Percentiles rank a stretch among this genome's conserved stretches.
These are phyloP conservation scores for Orchestes rusci DNA, from an alignment of 2,888 invertebrate genomes.

Conservation along the genomic window DNA sequence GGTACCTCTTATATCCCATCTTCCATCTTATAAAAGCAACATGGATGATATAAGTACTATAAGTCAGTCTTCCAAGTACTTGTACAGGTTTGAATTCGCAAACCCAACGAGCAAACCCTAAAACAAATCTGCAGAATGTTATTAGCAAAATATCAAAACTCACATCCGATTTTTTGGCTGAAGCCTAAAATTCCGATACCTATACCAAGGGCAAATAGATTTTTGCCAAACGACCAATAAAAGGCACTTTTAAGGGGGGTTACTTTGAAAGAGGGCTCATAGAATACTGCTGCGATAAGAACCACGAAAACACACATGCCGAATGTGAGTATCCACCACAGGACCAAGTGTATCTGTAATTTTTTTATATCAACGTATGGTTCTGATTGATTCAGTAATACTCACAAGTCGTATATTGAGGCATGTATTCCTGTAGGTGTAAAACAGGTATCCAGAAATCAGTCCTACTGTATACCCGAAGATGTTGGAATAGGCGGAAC, in stretches of 20 bases:
- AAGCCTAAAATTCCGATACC: slow-evolving; percentile 33
- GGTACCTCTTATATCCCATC: slow-evolving; percentile 27
- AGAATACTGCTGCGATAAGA: slow-evolving; percentile 32
- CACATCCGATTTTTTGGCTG: slow-evolving; percentile 31
- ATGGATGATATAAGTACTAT: slow-evolving; percentile 35
- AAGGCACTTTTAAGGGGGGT: slow-evolving; percentile 41
- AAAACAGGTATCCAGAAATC: slow-evolving; percentile 32
- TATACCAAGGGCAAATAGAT: slow-evolving; percentile 40
- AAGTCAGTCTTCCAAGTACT: slow-evolving; percentile 34
- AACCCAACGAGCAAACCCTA: slow-evolving; percentile 31
- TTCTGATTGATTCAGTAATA: background rate
- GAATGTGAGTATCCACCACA: slow-evolving; percentile 35
- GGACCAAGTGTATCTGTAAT: slow-evolving; percentile 29
- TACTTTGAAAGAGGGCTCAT: slow-evolving; percentile 35
- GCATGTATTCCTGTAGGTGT: slow-evolving; percentile 22
- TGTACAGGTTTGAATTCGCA: slow-evolving; percentile 30
- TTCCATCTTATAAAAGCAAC: slow-evolving; percentile 27
- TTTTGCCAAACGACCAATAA: slow-evolving; percentile 42
- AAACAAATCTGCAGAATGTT: background rate
- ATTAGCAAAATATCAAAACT: slow-evolving; percentile 10
- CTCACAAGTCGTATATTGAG: slow-evolving; percentile 27
- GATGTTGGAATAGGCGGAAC: slow-evolving; percentile 31
- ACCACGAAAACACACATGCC: slow-evolving; percentile 30
- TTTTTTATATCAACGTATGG: slow-evolving; percentile 1
- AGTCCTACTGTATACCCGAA: slow-evolving; percentile 31